Base-by-base conservation (phyloP, 2,113 vertebrate species). In the Phrynocephalus versicolor region DNA sequence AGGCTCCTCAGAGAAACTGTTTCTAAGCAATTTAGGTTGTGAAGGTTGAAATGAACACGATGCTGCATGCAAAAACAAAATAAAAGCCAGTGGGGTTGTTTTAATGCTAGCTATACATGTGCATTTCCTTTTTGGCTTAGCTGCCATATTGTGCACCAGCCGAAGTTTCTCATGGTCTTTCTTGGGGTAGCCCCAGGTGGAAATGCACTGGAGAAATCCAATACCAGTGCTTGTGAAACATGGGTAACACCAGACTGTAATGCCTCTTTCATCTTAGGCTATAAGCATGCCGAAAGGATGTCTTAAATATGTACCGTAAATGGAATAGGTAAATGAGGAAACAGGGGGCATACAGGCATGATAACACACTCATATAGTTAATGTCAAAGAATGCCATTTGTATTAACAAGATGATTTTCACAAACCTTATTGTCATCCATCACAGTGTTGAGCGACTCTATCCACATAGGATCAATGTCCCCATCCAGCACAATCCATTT, bases 401-500 rank as follows among this genome's bases (percentile, higher is more conserved):
- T 71, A 70, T 85, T 25, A 45, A 18, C 2, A 86, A 23, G 70
- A 67, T 0, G 0, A 75, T 89, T 86, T 72, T 81, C 30, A 84
- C 86, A 73, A 64, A 96, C 96, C 95, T 98, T 96, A 41, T 96
- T 97, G 88, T 96, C 92, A 57, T 97, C 95, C 96, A 96, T 96
- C 7, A 96, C 94, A 30, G 96, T 97, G 79, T 96, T 97, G 16
- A 97, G 94, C n/a, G 95, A 96, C 87, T 97, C 96, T 1, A 96
- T 95, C 96, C 97, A 97, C 96, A 96, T 95, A 3, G 79, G 90
- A 90, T 97, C 96, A 91, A 94, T 96, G 92, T 95, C 95, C 51
- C 96, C 96, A 89, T 96, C 95, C 83, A 97, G 89, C 57, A 97
- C 94, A 84, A 96, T 96, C 95, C 97, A 95, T 91, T 97, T 97